Evolutionary conservation across 2,113 vertebrate species (phyloP).

Genomic region (Engraulis encrasicolus): DNA sequence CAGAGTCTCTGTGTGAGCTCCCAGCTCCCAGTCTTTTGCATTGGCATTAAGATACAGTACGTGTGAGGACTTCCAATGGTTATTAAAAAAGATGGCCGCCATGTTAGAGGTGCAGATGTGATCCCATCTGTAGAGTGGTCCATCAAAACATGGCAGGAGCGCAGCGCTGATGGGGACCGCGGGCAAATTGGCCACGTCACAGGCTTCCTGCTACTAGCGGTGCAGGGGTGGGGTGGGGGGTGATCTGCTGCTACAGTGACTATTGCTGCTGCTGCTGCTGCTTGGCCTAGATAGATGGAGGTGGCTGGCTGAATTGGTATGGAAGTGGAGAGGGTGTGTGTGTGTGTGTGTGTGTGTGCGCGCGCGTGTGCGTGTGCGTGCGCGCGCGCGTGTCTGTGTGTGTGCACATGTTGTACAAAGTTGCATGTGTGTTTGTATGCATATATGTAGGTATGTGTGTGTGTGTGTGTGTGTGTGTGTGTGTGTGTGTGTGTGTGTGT

Average conservation of each 20-base stretch:
- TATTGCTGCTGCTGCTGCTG: constrained; percentile 16
- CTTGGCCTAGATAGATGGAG: constrained; percentile 27
- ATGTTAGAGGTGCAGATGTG: neutral
- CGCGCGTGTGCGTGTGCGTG: too few species aligned
- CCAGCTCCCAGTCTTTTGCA: neutral
- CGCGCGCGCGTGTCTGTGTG: neutral
- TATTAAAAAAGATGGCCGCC: neutral
- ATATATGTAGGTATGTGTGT: too few species aligned
- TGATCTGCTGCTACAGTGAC: too few species aligned
- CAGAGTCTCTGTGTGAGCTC: neutral
- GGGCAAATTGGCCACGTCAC: constrained; percentile 18
- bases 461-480: too few species aligned
- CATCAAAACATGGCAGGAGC: neutral
- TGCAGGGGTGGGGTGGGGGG: constrained; percentile 45
- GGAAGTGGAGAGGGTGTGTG: neutral
- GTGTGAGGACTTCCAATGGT: constrained; percentile 4
- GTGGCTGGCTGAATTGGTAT: neutral
- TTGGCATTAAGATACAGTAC: neutral
- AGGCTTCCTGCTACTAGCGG: constrained; percentile 41
- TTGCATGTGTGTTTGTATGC: too few species aligned
- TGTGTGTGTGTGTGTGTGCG: neutral
- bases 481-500: neutral
- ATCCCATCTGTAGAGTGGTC: neutral
- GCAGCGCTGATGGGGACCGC: neutral
- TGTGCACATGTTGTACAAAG: too few species aligned